Conservation (phyloP, 2,797 vertebrate genomes). For the Sebastiscus tertius region DNA sequence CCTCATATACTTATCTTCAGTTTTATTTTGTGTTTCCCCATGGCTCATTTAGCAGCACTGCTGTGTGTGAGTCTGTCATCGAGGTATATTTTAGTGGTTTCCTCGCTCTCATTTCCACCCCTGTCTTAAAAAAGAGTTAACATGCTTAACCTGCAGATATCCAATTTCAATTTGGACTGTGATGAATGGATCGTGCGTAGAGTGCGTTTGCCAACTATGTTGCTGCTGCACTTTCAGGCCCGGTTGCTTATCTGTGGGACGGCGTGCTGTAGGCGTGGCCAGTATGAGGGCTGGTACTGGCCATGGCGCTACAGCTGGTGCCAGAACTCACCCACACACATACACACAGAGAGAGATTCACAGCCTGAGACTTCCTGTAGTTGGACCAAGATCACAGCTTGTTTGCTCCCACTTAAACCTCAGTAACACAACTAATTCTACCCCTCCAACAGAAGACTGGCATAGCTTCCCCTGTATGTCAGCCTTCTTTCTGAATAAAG, state of each 20-base stretch:
- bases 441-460: slow-evolving; percentile 28
- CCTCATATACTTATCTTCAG: neutral
- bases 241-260: slow-evolving; percentile 18
- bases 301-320: slow-evolving; percentile 35
- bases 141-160: neutral
- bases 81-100: neutral
- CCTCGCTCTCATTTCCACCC: neutral
- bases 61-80: neutral
- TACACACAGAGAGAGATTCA: slow-evolving; percentile 55
- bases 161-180: slow-evolving; percentile 3
- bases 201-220: neutral
- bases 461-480: slow-evolving; percentile 40
- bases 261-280: slow-evolving; percentile 36
- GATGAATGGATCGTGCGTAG: slow-evolving; percentile 15
- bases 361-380: slow-evolving; percentile 69
- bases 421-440: slow-evolving; percentile 32
- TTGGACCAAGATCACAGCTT: slow-evolving; percentile 60
- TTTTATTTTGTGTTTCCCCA: neutral
- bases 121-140: neutral
- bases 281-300: slow-evolving; percentile 20
- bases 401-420: slow-evolving; percentile 45
- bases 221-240: slow-evolving; percentile 2
- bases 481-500: slow-evolving; percentile 41
- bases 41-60: neutral
- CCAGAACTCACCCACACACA: slow-evolving; percentile 39